Conservation (phyloP, 2,797 vertebrate species). For the Brachyrhaphis roseni region DNA sequence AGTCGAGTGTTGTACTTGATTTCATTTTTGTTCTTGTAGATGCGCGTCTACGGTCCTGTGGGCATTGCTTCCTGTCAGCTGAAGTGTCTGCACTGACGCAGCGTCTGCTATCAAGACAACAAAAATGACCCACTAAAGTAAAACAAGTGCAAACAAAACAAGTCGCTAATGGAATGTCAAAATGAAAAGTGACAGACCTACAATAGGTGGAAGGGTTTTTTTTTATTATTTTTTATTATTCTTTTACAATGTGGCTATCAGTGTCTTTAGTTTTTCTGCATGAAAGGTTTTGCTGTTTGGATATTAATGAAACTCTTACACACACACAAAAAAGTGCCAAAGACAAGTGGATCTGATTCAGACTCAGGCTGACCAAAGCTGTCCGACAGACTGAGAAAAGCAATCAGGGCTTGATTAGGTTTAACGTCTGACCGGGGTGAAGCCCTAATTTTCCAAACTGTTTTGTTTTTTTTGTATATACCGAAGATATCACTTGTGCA, state of each 20-base stretch:
- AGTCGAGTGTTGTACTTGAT: background rate
- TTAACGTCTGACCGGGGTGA: background rate
- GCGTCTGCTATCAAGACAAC: conserved; percentile 30
- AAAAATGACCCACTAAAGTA: conserved; percentile 51
- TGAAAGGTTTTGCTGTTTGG: background rate
- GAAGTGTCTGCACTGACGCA: conserved; percentile 6
- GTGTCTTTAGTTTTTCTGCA: background rate
- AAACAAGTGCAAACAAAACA: conserved; percentile 30
- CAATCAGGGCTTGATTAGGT: background rate
- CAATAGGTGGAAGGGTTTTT: conserved; percentile 4
- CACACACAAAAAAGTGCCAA: background rate
- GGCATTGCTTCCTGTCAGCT: conserved; percentile 41
- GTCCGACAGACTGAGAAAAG: background rate
- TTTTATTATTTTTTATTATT: conserved; percentile 7
- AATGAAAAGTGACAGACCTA: conserved; percentile 10
- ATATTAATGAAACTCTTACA: conserved; percentile 14
- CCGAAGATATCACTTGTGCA: too few relatives aligned
- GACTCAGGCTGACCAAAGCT: background rate
- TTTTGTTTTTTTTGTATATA: background rate
- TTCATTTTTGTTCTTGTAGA: background rate
- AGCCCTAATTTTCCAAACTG: background rate
- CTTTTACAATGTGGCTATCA: background rate
- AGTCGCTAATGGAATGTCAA: conserved; percentile 20
- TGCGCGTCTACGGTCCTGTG: conserved; percentile 24
- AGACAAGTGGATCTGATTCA: background rate